A percentile compares a stretch with the other conserved stretches of the same genome.
These are phyloP conservation scores for Tychaedon coryphoeus DNA, from an alignment of 2,113 vertebrate species.

Conservation along the genomic window DNA sequence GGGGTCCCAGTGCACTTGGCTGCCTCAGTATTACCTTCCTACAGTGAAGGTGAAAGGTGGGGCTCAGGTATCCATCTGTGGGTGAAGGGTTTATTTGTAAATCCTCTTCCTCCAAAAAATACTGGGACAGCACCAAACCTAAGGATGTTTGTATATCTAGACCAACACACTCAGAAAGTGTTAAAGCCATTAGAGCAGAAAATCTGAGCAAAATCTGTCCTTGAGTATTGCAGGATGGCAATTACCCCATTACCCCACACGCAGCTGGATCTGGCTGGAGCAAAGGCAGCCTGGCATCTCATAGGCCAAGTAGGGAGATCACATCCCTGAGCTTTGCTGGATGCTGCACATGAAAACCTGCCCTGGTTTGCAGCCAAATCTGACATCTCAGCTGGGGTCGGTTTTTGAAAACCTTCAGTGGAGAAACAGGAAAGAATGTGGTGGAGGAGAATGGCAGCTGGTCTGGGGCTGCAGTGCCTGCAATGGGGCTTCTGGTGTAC, in stretches of 20 bases:
- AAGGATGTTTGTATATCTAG: not conserved
- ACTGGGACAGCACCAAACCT: not conserved
- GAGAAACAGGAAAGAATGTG: not conserved
- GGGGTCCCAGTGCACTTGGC: not conserved
- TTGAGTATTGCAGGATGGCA: not conserved
- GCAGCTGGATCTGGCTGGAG: not conserved
- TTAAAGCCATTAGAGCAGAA: not conserved
- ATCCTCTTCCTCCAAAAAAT: not conserved
- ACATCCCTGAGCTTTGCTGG: not conserved
- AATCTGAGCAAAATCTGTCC: not conserved
- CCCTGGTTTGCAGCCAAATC: not conserved
- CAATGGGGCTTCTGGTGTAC: not conserved
- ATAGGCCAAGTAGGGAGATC: not conserved
- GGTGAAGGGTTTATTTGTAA: not conserved
- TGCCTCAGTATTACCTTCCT: not conserved
- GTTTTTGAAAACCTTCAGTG: not conserved
- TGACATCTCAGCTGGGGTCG: accelerated
- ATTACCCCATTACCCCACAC: not conserved
- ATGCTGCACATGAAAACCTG: not conserved
- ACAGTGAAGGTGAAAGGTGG: not conserved
- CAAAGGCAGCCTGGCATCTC: not conserved
- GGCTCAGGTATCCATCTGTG: not conserved
- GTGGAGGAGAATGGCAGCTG: not conserved
- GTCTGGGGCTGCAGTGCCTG: not conserved
- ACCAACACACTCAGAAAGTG: not conserved